Conservation (phyloP, 2,113 vertebrate species). For the Neodon shergylaensis region DNA sequence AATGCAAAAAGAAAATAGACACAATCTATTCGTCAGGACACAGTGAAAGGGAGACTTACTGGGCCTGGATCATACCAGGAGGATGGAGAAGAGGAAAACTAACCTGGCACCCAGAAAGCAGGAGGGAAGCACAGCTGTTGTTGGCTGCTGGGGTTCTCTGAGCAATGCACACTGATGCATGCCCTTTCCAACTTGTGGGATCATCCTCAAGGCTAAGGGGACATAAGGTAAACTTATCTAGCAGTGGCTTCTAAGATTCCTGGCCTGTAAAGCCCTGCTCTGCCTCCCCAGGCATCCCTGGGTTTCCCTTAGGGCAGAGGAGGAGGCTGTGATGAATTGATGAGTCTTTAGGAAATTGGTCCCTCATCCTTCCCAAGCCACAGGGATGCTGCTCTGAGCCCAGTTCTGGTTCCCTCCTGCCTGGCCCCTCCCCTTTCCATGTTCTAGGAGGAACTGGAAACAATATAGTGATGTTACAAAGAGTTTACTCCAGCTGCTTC, state of each 20-base stretch:
- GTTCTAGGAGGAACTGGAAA: neutral
- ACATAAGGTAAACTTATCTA: neutral
- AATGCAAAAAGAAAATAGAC: slow-evolving; percentile 73
- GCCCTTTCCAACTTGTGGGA: neutral
- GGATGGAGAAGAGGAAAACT: slow-evolving; percentile 31
- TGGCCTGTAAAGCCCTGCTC: neutral
- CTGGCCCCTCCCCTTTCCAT: neutral
- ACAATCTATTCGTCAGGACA: slow-evolving; percentile 57
- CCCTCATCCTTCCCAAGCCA: neutral
- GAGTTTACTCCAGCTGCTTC: too few relatives aligned
- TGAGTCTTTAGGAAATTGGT: neutral
- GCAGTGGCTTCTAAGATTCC: neutral
- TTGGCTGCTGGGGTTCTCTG: neutral
- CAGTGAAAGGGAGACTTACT: slow-evolving; percentile 55
- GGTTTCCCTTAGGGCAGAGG: neutral
- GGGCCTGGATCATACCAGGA: slow-evolving; percentile 44
- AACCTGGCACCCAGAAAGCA: neutral
- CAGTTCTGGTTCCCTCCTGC: neutral
- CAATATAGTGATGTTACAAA: neutral
- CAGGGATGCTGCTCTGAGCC: neutral
- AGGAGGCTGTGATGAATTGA: neutral
- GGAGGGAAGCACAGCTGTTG: slow-evolving; percentile 47
- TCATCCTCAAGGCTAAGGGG: neutral
- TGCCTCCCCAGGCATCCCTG: neutral
- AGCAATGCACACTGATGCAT: slow-evolving; percentile 4